These are phyloP conservation scores for Sapajus apella DNA, from an alignment of 2,113 vertebrate species.

Conservation along the genomic window DNA sequence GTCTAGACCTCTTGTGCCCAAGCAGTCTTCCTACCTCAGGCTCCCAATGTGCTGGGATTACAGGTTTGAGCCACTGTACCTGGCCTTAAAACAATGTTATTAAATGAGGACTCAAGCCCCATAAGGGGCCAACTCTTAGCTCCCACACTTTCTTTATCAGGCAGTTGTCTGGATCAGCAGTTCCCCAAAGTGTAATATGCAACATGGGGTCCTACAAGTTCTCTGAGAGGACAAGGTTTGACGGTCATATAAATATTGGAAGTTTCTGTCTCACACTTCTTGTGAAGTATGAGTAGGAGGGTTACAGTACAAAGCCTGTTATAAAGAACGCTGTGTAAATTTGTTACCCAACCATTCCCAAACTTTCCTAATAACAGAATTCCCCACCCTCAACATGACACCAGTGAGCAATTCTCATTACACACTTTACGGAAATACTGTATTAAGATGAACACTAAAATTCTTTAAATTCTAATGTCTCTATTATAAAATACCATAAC, in stretches of 20 bases:
- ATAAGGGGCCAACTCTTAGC: not conserved
- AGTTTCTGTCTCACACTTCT: not conserved
- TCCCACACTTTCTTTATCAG: not conserved
- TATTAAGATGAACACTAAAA: not conserved
- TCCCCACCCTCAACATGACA: not conserved
- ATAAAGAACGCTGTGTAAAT: not conserved
- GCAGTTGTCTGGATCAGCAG: not conserved
- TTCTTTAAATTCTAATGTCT: not conserved
- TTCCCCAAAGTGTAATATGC: not conserved
- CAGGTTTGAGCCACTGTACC: no score
- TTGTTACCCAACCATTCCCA: not conserved
- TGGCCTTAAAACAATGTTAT: not conserved
- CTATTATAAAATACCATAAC: slow-evolving; percentile 5
- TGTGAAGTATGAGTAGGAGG: not conserved
- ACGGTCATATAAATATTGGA: not conserved
- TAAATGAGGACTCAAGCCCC: not conserved
- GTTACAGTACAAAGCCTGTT: not conserved
- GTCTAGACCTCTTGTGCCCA: no score
- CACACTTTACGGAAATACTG: not conserved
- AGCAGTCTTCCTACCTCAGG: no score
- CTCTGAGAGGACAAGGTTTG: not conserved
- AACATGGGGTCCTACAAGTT: not conserved
- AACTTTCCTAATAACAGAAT: not conserved
- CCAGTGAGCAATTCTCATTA: not conserved
- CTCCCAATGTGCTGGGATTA: no score